Conservation (phyloP, 2,888 invertebrate genomes). For the Phengaris arion region DNA sequence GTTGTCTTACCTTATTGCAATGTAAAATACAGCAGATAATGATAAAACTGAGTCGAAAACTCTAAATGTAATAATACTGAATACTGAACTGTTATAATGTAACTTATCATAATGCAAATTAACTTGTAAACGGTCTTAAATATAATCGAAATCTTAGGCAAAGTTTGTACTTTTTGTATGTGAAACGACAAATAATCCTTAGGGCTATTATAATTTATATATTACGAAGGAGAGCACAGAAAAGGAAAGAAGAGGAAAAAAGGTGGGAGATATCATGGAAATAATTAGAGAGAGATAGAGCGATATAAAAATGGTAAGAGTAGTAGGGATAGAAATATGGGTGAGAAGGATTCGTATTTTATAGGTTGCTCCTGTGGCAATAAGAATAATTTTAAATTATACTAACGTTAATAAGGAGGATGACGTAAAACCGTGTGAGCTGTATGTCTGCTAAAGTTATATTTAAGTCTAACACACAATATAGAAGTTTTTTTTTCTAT, state of each 20-base stretch:
- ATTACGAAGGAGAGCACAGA: background rate
- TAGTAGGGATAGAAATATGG: background rate
- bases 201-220: background rate
- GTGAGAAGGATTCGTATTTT: background rate
- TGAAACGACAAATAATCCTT: background rate
- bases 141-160: constrained; percentile 4
- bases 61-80: background rate
- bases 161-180: constrained; percentile 24
- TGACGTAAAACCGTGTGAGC: background rate
- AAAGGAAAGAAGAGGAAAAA: background rate
- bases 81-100: background rate
- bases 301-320: background rate
- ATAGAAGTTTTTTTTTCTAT: too few relatives aligned
- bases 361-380: background rate
- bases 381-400: background rate
- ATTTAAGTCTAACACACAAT: too few relatives aligned
- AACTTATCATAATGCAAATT: background rate
- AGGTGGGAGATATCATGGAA: background rate
- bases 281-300: background rate
- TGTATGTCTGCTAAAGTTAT: background rate
- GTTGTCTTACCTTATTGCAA: too few relatives aligned
- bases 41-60: background rate
- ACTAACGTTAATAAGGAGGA: background rate
- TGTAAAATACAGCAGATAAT: background rate
- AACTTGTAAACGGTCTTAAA: background rate